phyloP scores from a whole-genome alignment of 2,113 vertebrate genomes.

The Periophthalmus modestus region DNA sequence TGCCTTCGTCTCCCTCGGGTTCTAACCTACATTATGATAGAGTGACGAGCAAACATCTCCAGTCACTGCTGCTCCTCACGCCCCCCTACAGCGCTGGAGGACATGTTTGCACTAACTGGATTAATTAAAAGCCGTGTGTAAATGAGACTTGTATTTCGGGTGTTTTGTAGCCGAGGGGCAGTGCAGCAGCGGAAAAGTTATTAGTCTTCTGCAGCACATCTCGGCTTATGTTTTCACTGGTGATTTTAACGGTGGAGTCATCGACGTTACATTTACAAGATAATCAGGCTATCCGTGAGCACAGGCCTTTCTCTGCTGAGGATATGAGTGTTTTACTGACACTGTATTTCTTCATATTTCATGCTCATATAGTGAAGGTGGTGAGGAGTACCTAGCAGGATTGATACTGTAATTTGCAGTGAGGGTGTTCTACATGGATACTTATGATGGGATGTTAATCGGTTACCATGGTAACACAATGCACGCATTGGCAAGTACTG shows the following conservation, averaged over 20 bases:
- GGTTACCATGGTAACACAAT: too few relatives aligned
- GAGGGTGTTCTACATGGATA: too few relatives aligned
- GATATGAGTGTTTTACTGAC: background rate
- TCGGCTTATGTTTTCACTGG: conserved; percentile 35
- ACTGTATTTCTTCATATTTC: background rate
- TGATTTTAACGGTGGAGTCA: conserved; percentile 51
- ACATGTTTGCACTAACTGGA: conserved; percentile 53
- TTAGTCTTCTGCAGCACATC: conserved; percentile 37
- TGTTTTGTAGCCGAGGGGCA: conserved; percentile 36
- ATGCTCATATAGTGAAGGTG: background rate
- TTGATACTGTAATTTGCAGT: background rate
- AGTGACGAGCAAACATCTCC: conserved; percentile 68
- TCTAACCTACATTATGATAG: conserved; percentile 73
- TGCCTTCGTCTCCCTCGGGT: conserved; percentile 54
- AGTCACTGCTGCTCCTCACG: conserved; percentile 30
- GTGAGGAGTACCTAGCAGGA: background rate
- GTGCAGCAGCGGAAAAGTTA: conserved; percentile 18
- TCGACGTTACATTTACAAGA: conserved; percentile 42
- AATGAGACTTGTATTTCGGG: conserved; percentile 56
- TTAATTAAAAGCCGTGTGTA: conserved; percentile 66
- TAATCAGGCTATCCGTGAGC: conserved; percentile 53
- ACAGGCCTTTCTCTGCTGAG: conserved; percentile 10
- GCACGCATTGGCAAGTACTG: too few relatives aligned
- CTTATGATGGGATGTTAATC: too few relatives aligned
- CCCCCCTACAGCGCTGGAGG: conserved; percentile 32